Percentiles rank a stretch among this genome's conserved stretches.
Evolutionary conservation across 2,888 invertebrate species (phyloP).

Genomic region (Lacanobia oleracea): DNA sequence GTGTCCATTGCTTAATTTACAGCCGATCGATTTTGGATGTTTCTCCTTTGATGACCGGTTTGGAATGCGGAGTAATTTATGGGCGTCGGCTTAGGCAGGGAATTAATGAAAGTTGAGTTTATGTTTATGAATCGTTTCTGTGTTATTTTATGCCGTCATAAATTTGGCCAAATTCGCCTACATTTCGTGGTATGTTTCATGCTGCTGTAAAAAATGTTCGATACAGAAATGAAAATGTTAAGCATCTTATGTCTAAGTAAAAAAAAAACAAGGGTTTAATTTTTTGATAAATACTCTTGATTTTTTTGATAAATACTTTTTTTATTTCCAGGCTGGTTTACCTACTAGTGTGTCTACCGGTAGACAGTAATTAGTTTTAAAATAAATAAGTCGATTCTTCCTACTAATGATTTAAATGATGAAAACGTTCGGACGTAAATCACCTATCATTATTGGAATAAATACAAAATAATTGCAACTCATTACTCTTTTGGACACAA

Average conservation of each 20-base stretch:
- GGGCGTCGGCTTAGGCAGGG: background rate
- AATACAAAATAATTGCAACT: conserved; percentile 9
- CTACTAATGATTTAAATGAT: background rate
- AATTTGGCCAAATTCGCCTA: background rate
- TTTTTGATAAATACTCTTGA: too few species aligned
- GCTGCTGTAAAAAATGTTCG: too few species aligned
- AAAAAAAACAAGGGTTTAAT: too few species aligned
- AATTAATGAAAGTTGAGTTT: background rate
- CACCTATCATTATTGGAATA: background rate
- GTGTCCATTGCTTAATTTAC: conserved; percentile 51
- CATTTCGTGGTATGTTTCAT: too few species aligned
- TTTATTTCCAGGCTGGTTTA: too few species aligned
- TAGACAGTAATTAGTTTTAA: background rate
- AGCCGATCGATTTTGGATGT: conserved; percentile 50
- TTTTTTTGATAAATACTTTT: too few species aligned
- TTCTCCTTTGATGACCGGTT: conserved; percentile 28
- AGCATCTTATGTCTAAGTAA: too few species aligned
- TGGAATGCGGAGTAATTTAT: conserved; percentile 19
- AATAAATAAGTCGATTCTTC: background rate
- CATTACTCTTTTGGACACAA: conserved; percentile 1
- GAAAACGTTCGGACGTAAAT: background rate
- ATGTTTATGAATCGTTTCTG: background rate
- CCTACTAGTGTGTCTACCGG: background rate
- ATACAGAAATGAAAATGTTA: too few species aligned
- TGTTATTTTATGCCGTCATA: background rate